Conservation (phyloP, 2,797 vertebrate genomes). For the Micromesistius poutassou region DNA sequence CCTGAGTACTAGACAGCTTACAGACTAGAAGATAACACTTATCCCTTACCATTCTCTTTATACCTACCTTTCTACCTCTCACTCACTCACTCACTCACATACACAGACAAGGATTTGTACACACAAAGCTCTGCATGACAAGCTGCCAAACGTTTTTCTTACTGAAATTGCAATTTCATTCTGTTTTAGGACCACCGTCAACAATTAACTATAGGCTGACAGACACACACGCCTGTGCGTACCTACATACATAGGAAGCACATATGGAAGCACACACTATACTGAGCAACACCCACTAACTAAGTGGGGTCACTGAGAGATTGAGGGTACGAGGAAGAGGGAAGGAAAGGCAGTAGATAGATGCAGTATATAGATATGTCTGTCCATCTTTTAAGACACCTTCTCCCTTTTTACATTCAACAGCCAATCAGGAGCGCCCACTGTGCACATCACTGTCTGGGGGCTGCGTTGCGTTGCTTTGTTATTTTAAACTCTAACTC, state of each 20-base stretch:
- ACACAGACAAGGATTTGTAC: background rate
- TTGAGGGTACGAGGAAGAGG: constrained; percentile 20
- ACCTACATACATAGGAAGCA: too few species aligned
- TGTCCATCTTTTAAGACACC: background rate
- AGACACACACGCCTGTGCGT: background rate
- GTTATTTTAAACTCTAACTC: constrained; percentile 2
- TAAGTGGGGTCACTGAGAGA: constrained; percentile 33
- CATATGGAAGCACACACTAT: too few species aligned
- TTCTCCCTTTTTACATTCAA: background rate
- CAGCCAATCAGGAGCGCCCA: background rate
- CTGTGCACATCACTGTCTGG: background rate
- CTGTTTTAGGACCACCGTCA: constrained; percentile 34
- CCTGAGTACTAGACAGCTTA: constrained; percentile 38
- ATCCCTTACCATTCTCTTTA: constrained; percentile 17
- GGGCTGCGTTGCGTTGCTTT: background rate
- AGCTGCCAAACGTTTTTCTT: constrained; percentile 2
- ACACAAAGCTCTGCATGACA: constrained; percentile 14
- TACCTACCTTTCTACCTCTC: background rate
- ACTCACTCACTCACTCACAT: constrained; percentile 12
- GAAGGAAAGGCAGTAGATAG: background rate
- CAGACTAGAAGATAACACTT: constrained; percentile 7
- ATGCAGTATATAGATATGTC: too few species aligned
- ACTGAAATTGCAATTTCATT: constrained; percentile 35
- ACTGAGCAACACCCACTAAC: background rate
- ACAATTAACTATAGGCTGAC: constrained; percentile 33